phyloP scores from a whole-genome alignment of 2,888 invertebrate genomes.

The Sminthurinus aureus region DNA sequence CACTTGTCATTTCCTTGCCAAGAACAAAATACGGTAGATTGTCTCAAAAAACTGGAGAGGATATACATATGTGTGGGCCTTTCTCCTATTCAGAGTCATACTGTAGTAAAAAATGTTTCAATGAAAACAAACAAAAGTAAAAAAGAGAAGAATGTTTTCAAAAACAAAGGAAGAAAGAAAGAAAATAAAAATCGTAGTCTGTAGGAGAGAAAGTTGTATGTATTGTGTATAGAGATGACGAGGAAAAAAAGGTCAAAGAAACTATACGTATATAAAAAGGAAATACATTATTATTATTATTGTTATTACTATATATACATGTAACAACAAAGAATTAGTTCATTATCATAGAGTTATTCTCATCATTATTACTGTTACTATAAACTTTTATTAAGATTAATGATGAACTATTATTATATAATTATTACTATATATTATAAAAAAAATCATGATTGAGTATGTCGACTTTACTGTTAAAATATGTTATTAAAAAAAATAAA shows the following conservation, averaged over 20 bases:
- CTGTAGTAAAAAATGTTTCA: too few relatives aligned
- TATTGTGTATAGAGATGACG: constrained; percentile 10
- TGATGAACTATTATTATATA: constrained; percentile 7
- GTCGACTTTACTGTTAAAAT: constrained; percentile 3
- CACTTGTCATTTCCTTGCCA: not conserved
- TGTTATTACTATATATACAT: not conserved
- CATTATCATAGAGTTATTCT: too few relatives aligned
- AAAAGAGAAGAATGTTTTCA: not conserved
- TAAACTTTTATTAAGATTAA: constrained; percentile 19
- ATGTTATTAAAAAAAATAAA: constrained; percentile 17
- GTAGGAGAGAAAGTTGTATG: constrained; percentile 20
- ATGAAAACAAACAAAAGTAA: not conserved
- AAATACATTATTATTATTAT: constrained; percentile 19
- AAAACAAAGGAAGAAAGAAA: not conserved
- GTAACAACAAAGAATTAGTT: too few relatives aligned
- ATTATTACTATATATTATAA: not conserved
- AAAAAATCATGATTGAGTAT: not conserved
- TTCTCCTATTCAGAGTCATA: too few relatives aligned
- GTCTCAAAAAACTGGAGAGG: not conserved
- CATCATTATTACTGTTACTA: not conserved
- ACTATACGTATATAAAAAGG: constrained; percentile 13
- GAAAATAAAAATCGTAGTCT: not conserved
- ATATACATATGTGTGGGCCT: too few relatives aligned
- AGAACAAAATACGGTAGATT: not conserved
- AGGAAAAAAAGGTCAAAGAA: constrained; percentile 5